These are phyloP conservation scores for Caenorhabditis sp. DNA, from an alignment of 2,888 invertebrate species.

Conservation along the genomic window DNA sequence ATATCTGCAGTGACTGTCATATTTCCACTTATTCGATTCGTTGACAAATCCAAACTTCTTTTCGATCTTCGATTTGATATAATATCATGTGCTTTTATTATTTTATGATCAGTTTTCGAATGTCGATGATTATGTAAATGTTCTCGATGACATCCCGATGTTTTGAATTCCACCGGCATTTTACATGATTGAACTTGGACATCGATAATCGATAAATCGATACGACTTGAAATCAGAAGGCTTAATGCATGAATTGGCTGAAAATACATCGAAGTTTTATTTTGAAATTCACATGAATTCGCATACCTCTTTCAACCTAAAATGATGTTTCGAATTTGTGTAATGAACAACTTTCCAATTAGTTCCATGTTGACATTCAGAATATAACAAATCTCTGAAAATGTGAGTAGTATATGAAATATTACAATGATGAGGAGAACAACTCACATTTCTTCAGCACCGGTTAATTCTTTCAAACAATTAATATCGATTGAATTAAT, in stretches of 20 bases:
- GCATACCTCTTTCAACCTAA: slow-evolving; percentile 50
- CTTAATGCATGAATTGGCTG: slow-evolving; percentile 42
- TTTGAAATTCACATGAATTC: too few relatives aligned
- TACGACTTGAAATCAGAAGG: slow-evolving; percentile 40
- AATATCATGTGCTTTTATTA: background rate
- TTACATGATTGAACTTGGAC: slow-evolving; percentile 50
- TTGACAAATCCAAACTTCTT: background rate
- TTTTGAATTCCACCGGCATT: background rate
- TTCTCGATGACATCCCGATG: slow-evolving; percentile 31
- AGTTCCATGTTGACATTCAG: slow-evolving; percentile 42
- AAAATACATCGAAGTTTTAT: too few relatives aligned
- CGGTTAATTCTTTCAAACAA: slow-evolving; percentile 50
- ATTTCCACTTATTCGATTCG: background rate
- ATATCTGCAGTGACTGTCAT: slow-evolving; percentile 9
- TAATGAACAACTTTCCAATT: slow-evolving; percentile 54
- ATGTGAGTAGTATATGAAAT: background rate
- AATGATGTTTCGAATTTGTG: slow-evolving; percentile 49
- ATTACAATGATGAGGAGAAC: background rate
- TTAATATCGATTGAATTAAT: slow-evolving; percentile 43
- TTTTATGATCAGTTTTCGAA: background rate
- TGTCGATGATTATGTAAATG: slow-evolving; percentile 31
- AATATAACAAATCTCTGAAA: slow-evolving; percentile 49
- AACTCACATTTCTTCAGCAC: slow-evolving; percentile 55
- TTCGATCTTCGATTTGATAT: background rate
- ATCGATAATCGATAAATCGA: slow-evolving; percentile 45